Percentiles rank a stretch among this genome's conserved stretches.
phyloP scores from a whole-genome alignment of 2,888 invertebrate species.

The Ligdia adustata region DNA sequence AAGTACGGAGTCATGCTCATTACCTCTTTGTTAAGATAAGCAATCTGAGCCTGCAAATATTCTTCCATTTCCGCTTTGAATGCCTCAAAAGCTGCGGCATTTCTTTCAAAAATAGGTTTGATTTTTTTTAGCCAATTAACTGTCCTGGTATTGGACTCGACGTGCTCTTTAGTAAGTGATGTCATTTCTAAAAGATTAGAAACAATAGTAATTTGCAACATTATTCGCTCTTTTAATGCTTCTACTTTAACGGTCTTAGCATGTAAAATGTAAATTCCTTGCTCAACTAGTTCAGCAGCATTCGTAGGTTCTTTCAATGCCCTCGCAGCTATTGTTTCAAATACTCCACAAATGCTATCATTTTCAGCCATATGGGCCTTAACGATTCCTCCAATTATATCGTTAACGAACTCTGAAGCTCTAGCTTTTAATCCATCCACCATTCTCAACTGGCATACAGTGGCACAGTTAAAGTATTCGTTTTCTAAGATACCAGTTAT shows the following conservation, averaged over 20 bases:
- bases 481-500: constrained; percentile 86
- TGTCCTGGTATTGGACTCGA: constrained; percentile 91
- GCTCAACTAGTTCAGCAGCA: constrained; percentile 92
- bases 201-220: constrained; percentile 86
- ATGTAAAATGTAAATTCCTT: constrained; percentile 91
- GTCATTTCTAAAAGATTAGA: constrained; percentile 91
- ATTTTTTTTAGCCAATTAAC: constrained; percentile 93
- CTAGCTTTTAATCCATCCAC: constrained; percentile 85
- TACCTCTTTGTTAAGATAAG: constrained; percentile 88
- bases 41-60: constrained; percentile 87
- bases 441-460: constrained; percentile 85
- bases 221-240: constrained; percentile 87
- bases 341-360: constrained; percentile 87
- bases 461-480: constrained; percentile 87
- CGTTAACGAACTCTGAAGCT: constrained; percentile 83
- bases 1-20: constrained; percentile 89
- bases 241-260: constrained; percentile 90
- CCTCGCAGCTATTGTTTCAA: constrained; percentile 87
- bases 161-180: constrained; percentile 88
- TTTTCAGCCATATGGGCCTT: constrained; percentile 87
- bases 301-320: constrained; percentile 90
- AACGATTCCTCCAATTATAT: constrained; percentile 86
- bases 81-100: constrained; percentile 91
- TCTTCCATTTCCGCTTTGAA: constrained; percentile 95
- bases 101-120: constrained; percentile 91